Base-by-base conservation (phyloP, 1,140 invertebrate genomes). In the Phymastichus coffea region DNA sequence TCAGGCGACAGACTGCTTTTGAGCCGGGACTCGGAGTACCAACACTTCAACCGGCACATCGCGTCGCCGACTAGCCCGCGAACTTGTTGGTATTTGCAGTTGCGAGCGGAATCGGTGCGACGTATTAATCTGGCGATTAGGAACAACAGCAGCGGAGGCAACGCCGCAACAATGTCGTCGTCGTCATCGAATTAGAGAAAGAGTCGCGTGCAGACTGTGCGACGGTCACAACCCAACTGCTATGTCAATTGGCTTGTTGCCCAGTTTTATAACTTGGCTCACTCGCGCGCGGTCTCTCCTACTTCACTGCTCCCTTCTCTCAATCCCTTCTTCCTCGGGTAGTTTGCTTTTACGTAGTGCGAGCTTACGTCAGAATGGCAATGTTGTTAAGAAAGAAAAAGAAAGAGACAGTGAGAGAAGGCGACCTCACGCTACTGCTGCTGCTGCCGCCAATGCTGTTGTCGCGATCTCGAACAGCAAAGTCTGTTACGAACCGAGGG, bases 221-320 rank as follows among this genome's bases (percentile, higher is more conserved):
- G 75, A 67, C 66, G 71, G 70, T 76, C 70, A 33, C 28, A 12
- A 6, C 70, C 74, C 70, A 78, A 79, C 77, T 80, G 74, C 70
- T 72, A 77, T 77, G 74, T 78, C 76, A 77, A 77, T 79, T 80
- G 77, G 77, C 77, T 78, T 75, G 73, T 77, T 79, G 77, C 78
- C 77, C 73, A 78, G 73, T 77, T 76, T 78, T 77, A 77, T 78
- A 78, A 77, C 77, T 74, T 70, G 68, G 60, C 66, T 67, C 61
- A 58, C 62, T 59, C 41, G 40, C 22, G 14, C 48, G 22, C 47
- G 38, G n/a, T 52, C 58, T 53, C 20, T 33, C 26, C 56, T 25
- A 33, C 35, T 33, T 55, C 57, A n/a, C 33, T 46, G 53, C 17
- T 51, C 15, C 52, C 49, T 35, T 25, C 59, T 55, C 54, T 10